These are phyloP conservation scores for Anthopleura sola DNA, from an alignment of 64 coral and sea anemone genomes.

Conservation along the genomic window DNA sequence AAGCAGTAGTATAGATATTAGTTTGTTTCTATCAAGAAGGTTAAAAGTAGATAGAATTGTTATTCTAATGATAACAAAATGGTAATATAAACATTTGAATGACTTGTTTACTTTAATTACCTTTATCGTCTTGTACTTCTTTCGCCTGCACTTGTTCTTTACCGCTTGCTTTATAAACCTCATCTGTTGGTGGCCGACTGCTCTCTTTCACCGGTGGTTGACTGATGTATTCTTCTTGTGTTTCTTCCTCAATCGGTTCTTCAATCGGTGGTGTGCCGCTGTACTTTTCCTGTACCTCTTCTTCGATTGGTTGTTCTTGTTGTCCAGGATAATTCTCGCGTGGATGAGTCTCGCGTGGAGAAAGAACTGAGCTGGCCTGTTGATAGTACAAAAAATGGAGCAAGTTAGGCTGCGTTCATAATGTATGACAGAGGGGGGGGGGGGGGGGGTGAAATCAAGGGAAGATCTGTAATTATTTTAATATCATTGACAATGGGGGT, in stretches of 20 bases:
- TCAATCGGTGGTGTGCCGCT: background rate
- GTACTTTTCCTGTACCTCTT: too few species aligned
- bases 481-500: too few species aligned
- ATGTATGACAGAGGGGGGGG: too few species aligned
- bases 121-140: conserved; percentile 66
- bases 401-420: too few species aligned
- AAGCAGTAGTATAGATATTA: too few species aligned
- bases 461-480: too few species aligned
- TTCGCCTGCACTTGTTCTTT: conserved; percentile 15
- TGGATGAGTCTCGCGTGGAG: background rate
- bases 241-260: background rate
- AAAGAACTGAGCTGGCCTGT: background rate
- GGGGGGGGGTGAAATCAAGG: too few species aligned
- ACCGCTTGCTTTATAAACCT: conserved; percentile 59
- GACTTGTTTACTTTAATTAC: background rate
- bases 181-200: background rate
- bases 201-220: background rate
- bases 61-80: too few species aligned
- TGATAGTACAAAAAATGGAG: background rate
- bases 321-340: background rate
- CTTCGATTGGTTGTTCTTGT: too few species aligned
- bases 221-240: background rate
- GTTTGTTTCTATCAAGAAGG: too few species aligned
- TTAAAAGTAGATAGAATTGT: too few species aligned
- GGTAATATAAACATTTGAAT: background rate